Conservation (phyloP, 2,113 vertebrate species). For the Forbesichthys agassizii region DNA sequence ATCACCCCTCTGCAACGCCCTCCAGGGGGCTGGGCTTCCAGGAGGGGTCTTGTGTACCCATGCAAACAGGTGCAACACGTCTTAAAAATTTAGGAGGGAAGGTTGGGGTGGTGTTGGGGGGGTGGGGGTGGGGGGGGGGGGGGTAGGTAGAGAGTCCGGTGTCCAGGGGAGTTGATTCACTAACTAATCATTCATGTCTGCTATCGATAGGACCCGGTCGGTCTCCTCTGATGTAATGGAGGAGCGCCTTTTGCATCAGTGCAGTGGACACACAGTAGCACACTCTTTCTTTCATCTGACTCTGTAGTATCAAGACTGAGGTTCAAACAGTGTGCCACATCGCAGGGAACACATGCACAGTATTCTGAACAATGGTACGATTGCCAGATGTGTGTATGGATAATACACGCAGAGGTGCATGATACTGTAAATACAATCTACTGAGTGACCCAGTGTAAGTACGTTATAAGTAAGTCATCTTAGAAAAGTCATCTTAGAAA, state of each 20-base stretch:
- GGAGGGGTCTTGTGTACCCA: slow-evolving; percentile 72
- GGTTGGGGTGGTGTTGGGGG: slow-evolving; percentile 16
- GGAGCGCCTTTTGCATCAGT: slow-evolving; percentile 70
- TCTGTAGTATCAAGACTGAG: slow-evolving; percentile 44
- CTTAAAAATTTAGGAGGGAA: slow-evolving; percentile 65
- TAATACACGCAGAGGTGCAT: slow-evolving; percentile 59
- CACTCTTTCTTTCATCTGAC: slow-evolving; percentile 60
- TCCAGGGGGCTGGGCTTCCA: slow-evolving; percentile 63
- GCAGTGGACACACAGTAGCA: slow-evolving; percentile 34
- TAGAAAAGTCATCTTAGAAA: slow-evolving; percentile 50
- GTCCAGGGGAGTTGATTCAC: slow-evolving; percentile 70
- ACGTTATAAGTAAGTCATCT: slow-evolving; percentile 25
- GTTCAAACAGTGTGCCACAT: slow-evolving; percentile 55
- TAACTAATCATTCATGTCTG: slow-evolving; percentile 73
- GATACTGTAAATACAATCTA: slow-evolving; percentile 33
- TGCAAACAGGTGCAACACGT: slow-evolving; percentile 79
- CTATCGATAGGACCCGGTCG: slow-evolving; percentile 66
- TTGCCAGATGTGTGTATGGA: slow-evolving; percentile 57
- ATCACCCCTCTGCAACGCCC: slow-evolving; percentile 76
- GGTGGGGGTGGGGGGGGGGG: background rate
- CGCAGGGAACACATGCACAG: slow-evolving; percentile 51
- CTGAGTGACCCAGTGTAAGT: too few relatives aligned
- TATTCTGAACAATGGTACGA: slow-evolving; percentile 48
- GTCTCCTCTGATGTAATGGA: background rate
- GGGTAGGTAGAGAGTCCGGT: slow-evolving; percentile 36